phyloP scores from a whole-genome alignment of 2,797 vertebrate species.

The Pangasius macronema region DNA sequence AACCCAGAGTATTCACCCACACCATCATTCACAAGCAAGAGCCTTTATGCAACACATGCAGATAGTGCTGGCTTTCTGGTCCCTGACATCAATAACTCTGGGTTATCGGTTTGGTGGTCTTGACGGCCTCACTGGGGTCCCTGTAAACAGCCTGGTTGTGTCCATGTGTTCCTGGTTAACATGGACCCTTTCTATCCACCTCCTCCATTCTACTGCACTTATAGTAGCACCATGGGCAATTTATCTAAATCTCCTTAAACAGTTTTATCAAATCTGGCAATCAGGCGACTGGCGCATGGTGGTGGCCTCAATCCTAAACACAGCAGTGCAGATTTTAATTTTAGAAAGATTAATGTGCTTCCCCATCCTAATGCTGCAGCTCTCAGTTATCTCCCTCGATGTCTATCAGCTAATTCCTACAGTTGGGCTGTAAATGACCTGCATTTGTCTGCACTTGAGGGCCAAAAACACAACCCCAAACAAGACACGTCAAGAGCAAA shows the following conservation, averaged over 20 bases:
- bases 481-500: conserved; percentile 62
- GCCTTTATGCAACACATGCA: conserved; percentile 75
- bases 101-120: conserved; percentile 71
- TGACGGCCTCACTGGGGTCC: conserved; percentile 62
- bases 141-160: conserved; percentile 68
- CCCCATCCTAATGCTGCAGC: conserved; percentile 82
- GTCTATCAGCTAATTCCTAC: conserved; percentile 87
- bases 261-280: conserved; percentile 98
- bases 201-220: conserved; percentile 65
- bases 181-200: conserved; percentile 56
- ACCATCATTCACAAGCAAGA: conserved; percentile 55
- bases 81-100: conserved; percentile 79
- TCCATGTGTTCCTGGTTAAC: conserved; percentile 64
- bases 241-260: conserved; percentile 98
- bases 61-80: conserved; percentile 80
- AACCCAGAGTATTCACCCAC: conserved; percentile 27
- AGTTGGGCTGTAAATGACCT: conserved; percentile 75
- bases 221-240: conserved; percentile 79
- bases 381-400: conserved; percentile 86
- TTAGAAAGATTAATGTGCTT: conserved; percentile 97
- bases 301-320: conserved; percentile 91
- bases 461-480: conserved; percentile 64
- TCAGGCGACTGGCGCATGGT: conserved; percentile 81
- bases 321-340: conserved; percentile 93
- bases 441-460: conserved; percentile 75